phyloP scores from a whole-genome alignment of 2,113 vertebrate genomes.

The Dendropsophus ebraccatus region DNA sequence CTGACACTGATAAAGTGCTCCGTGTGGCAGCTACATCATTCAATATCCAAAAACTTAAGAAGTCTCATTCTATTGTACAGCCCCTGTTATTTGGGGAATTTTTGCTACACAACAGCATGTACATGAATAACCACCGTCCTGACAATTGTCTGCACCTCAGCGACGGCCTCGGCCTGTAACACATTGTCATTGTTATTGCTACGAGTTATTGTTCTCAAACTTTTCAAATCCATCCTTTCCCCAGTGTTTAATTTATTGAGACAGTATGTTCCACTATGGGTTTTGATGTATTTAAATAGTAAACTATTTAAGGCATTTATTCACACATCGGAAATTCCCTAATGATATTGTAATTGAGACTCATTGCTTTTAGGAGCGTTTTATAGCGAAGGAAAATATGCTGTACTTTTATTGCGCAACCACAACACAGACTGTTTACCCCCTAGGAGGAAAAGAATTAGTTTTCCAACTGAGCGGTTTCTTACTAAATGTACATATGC shows the following conservation, averaged over 20 bases:
- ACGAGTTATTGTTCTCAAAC: neutral
- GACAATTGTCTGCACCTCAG: neutral
- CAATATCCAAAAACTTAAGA: no score
- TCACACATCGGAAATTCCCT: slow-evolving; percentile 27
- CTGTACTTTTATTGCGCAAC: slow-evolving; percentile 30
- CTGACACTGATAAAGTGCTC: no score
- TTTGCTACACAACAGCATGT: neutral
- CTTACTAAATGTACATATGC: slow-evolving; percentile 45
- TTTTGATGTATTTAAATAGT: slow-evolving; percentile 32
- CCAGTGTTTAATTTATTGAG: slow-evolving; percentile 11
- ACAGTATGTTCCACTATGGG: slow-evolving; percentile 6
- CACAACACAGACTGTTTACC: slow-evolving; percentile 31
- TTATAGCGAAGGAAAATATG: slow-evolving; percentile 15
- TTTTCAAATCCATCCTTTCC: slow-evolving; percentile 16
- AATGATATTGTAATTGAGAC: slow-evolving; percentile 40
- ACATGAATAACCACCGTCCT: neutral
- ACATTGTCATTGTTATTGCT: neutral
- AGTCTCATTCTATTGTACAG: neutral
- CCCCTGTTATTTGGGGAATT: neutral
- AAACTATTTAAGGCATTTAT: slow-evolving; percentile 28
- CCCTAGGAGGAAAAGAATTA: slow-evolving; percentile 42
- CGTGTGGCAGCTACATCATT: no score
- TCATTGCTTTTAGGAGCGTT: slow-evolving; percentile 5
- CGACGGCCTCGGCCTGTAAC: neutral
- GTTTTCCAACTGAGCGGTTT: slow-evolving; percentile 31